Conservation (phyloP, 2,797 vertebrate species). For the Myiotriccus ornatus region DNA sequence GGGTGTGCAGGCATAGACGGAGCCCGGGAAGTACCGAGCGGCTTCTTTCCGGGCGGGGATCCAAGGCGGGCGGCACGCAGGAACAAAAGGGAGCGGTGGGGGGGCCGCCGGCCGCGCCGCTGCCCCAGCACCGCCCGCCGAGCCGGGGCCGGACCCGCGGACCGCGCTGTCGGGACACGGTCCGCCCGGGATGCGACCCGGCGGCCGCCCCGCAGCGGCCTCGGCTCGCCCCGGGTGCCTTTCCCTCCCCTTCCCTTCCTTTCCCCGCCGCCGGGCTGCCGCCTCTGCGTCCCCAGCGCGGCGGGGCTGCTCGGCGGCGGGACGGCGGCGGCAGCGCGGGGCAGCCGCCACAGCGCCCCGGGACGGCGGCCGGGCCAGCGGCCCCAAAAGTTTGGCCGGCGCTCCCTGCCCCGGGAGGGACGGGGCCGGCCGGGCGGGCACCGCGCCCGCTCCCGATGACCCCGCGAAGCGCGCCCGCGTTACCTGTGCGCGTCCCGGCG, state of each 20-base stretch:
- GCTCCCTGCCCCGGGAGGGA: neutral
- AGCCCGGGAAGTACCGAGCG: neutral
- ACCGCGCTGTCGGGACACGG: neutral
- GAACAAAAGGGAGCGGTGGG: conserved; percentile 56
- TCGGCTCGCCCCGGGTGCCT: neutral
- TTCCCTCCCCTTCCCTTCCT: neutral
- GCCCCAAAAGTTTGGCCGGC: neutral
- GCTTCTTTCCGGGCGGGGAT: conserved; percentile 8
- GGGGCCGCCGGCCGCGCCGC: neutral
- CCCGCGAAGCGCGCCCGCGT: neutral
- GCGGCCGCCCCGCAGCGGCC: neutral
- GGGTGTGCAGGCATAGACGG: neutral
- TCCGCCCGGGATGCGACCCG: neutral
- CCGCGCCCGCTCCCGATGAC: neutral
- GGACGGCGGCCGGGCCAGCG: neutral
- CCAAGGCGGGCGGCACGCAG: conserved; percentile 38
- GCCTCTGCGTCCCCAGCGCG: neutral
- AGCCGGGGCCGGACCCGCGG: neutral
- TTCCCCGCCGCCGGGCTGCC: neutral
- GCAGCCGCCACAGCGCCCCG: neutral
- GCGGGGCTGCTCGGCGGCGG: neutral
- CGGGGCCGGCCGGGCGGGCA: neutral
- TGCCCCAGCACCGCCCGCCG: neutral
- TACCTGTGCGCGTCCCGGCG: neutral
- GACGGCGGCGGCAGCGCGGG: neutral